Evolutionary conservation across 2,888 invertebrate species (phyloP), one percentile per base, ranked within the genome.

Genomic region (Apotomis turbidana): DNA sequence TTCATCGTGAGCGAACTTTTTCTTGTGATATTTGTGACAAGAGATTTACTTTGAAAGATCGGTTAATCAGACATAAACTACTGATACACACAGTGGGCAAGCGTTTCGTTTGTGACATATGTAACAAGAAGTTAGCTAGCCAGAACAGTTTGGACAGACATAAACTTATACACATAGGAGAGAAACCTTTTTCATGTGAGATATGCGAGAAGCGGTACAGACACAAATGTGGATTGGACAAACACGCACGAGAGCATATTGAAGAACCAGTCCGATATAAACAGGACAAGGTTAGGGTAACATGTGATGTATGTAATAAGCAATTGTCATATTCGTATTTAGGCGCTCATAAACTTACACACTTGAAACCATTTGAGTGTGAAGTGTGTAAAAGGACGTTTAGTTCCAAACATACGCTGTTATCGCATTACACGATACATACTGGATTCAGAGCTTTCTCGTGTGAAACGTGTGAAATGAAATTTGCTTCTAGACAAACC

Each of bases 281-380:
- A 9, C 9, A 49, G 49, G 27, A 27, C 27, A 41, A 41, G 27
- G 27, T 44, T 44, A 41, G 6, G 41, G 41, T 6, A 41, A 41
- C 54, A 44, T 54, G 64, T 55, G 55, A 55, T 38, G 3, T 46
- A 27, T 64, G 64, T 44, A 9, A 41, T 3, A 64, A 55, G 4
- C 27, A 46, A 9, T 64, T 54, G 54, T 13, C 44, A 12, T 15
- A 2, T 49, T 49, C 49, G 49, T 9, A 49, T 9, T 9, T 49
- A 49, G 9, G 3, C 10, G 9, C 3, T 9, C 49, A 49, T 49
- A 49, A 49, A 49, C 6, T 6, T 9, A 9, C 49, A 49, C 49
- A 49, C 49, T 9, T 6, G 6, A 41, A 41, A 41, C 41, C 41
- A 6, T 41, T 41, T 6, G 5, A 41, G 6, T 41, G 41, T 41